A percentile compares a stretch with the other conserved stretches of the same genome.
Evolutionary conservation across 2,797 vertebrate species (phyloP).

Genomic region (Liparis tanakae): DNA sequence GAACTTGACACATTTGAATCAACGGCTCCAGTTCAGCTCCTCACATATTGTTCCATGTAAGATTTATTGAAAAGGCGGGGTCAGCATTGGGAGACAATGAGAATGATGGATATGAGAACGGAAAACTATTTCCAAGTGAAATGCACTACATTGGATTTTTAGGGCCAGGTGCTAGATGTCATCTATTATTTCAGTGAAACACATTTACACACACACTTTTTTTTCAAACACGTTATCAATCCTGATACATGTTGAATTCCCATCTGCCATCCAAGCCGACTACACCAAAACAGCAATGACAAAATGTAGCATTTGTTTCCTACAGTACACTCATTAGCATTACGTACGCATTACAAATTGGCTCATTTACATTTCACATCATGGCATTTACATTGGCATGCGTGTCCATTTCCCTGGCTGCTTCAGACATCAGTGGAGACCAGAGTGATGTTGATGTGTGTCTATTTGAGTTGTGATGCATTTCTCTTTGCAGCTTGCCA

Average conservation of each 20-base stretch:
- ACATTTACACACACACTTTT: neutral
- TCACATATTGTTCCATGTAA: conserved; percentile 42
- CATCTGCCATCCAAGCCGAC: neutral
- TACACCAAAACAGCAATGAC: neutral
- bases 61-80: conserved; percentile 33
- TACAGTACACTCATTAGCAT: neutral
- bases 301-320: neutral
- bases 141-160: neutral
- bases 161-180: no score
- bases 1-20: conserved; percentile 50
- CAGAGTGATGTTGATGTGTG: conserved; percentile 22
- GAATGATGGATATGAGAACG: conserved; percentile 17
- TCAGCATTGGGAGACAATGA: conserved; percentile 11
- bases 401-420: conserved; percentile 12
- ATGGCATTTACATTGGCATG: neutral
- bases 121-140: conserved; percentile 22
- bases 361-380: conserved; percentile 2
- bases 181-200: neutral
- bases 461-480: conserved; percentile 17
- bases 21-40: conserved; percentile 42
- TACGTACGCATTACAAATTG: neutral
- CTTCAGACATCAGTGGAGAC: conserved; percentile 3
- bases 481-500: conserved; percentile 11
- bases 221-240: neutral
- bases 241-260: neutral